Percentiles rank a stretch among this genome's conserved stretches.
Conservation (phyloP, 2,888 invertebrate species). For the Netelia inedita region DNA sequence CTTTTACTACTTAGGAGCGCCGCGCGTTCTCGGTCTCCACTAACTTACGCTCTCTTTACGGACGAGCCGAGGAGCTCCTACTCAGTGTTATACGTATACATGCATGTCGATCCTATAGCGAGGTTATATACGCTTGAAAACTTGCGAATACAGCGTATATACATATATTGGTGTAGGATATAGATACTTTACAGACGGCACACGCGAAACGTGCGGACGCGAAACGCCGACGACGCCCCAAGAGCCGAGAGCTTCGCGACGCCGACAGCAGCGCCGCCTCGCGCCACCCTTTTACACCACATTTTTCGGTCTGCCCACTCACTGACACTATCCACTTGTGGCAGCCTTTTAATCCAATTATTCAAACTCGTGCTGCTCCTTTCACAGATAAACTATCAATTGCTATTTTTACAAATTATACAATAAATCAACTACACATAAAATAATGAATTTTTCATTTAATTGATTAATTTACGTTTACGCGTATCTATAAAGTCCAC, state of each 20-base stretch:
- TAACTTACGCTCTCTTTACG: conserved; percentile 36
- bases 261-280: conserved; percentile 77
- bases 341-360: conserved; percentile 10
- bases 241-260: conserved; percentile 66
- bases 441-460: too few species aligned
- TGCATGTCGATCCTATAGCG: background rate
- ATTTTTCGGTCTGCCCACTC: conserved; percentile 20
- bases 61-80: conserved; percentile 38
- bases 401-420: too few species aligned
- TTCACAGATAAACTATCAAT: background rate
- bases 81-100: background rate
- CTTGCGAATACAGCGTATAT: background rate
- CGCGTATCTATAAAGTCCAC: too few species aligned
- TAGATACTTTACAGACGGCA: conserved; percentile 28
- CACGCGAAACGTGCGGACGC: conserved; percentile 55
- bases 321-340: conserved; percentile 8
- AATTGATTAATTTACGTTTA: too few species aligned
- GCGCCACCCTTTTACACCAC: conserved; percentile 68
- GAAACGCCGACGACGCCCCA: conserved; percentile 73
- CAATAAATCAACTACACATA: too few species aligned
- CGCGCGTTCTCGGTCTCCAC: conserved; percentile 60
- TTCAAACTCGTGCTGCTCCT: background rate
- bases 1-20: conserved; percentile 46
- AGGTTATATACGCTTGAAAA: background rate
- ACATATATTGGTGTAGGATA: background rate